These are phyloP conservation scores for Bombyx mandarina DNA, from an alignment of 1,140 invertebrate genomes.

Conservation along the genomic window DNA sequence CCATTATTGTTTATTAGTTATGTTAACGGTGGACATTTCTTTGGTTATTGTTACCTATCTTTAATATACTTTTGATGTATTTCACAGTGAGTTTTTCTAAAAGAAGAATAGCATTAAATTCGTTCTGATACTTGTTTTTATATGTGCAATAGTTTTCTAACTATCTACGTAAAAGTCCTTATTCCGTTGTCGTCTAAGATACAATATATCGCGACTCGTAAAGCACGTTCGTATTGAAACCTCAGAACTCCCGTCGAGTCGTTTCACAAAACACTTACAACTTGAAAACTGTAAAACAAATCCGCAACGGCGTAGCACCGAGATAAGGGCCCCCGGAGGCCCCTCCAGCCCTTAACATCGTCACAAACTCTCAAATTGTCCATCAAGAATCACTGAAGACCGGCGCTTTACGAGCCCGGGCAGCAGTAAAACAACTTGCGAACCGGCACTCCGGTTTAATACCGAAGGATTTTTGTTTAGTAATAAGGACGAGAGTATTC, in stretches of 20 bases:
- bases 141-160: too few species aligned
- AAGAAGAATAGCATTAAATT: too few species aligned
- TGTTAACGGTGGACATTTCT: too few species aligned
- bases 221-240: too few species aligned
- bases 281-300: constrained; percentile 21
- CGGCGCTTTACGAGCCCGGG: constrained; percentile 36
- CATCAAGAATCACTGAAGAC: constrained; percentile 47
- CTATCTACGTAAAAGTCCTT: too few species aligned
- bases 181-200: too few species aligned
- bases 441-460: constrained; percentile 44
- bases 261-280: constrained; percentile 4
- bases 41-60: too few species aligned
- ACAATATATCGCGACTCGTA: constrained; percentile 11
- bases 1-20: too few species aligned
- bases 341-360: constrained; percentile 13
- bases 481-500: not conserved
- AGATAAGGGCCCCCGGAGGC: constrained; percentile 19
- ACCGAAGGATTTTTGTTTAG: constrained; percentile 34
- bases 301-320: constrained; percentile 7
- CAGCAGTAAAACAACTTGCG: constrained; percentile 40
- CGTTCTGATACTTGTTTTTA: too few species aligned
- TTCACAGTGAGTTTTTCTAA: too few species aligned
- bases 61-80: too few species aligned
- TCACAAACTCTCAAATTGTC: constrained; percentile 52
- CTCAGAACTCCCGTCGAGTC: constrained; percentile 6